Evolutionary conservation across 2,113 vertebrate genomes (phyloP).

Genomic region (Xiphorhynchus elegans): DNA sequence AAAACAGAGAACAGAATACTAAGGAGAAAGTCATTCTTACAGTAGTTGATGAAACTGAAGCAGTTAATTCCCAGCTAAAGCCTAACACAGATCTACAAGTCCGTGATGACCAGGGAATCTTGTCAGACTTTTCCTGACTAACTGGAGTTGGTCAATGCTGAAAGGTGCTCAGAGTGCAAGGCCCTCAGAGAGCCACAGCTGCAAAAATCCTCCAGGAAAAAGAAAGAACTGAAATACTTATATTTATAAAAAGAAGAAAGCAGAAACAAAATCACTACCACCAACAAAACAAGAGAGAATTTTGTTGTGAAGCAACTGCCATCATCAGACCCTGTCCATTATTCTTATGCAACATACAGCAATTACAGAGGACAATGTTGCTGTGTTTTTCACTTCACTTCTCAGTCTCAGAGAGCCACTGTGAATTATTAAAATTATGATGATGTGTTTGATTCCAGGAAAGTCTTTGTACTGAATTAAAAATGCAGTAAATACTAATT

Average conservation of each 20-base stretch:
- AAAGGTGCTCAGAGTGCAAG: background rate
- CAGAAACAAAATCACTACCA: background rate
- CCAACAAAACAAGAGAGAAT: background rate
- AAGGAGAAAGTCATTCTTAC: background rate
- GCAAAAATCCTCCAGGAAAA: background rate
- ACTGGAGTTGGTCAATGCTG: background rate
- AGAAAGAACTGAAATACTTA: background rate
- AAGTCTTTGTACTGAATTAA: slow-evolving; percentile 18
- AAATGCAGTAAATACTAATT: background rate
- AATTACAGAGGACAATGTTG: background rate
- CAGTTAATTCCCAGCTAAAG: background rate
- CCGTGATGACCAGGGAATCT: background rate
- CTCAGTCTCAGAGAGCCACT: background rate
- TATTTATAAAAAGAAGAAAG: background rate
- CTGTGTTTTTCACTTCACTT: background rate
- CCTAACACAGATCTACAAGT: background rate
- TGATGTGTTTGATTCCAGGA: background rate
- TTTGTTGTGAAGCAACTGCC: background rate
- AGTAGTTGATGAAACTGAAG: background rate
- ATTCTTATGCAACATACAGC: background rate
- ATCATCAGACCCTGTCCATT: background rate
- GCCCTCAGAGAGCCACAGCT: background rate
- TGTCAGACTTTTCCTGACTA: background rate
- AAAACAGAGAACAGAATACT: background rate
- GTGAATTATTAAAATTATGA: background rate